These are phyloP conservation scores for Vombatus ursinus DNA, from an alignment of 2,113 vertebrate genomes.

Conservation along the genomic window DNA sequence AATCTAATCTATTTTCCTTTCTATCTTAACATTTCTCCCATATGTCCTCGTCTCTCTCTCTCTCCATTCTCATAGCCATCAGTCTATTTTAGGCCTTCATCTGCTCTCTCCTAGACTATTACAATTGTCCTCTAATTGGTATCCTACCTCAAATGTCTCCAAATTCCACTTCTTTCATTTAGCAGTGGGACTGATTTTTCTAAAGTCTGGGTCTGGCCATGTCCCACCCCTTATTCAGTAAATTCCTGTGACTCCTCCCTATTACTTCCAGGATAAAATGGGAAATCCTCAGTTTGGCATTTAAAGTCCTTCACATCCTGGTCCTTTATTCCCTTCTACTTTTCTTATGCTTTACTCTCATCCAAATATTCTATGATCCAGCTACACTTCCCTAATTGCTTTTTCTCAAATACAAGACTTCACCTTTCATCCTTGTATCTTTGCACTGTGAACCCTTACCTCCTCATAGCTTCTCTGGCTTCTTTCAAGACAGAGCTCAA, in stretches of 20 bases:
- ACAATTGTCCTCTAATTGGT: neutral
- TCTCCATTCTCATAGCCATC: neutral
- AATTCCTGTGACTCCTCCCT: neutral
- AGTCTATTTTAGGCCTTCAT: neutral
- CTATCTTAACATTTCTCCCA: neutral
- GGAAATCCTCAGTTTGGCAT: neutral
- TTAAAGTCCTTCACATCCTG: neutral
- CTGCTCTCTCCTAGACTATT: neutral
- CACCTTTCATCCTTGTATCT: neutral
- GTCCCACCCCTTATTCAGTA: neutral
- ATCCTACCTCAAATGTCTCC: neutral
- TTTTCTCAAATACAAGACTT: neutral
- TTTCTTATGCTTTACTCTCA: neutral
- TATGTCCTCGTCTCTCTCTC: neutral
- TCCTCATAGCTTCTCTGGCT: neutral
- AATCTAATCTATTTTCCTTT: neutral
- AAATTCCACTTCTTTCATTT: neutral
- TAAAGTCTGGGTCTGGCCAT: no score
- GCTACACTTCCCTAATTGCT: neutral
- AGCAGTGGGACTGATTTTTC: neutral
- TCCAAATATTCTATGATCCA: neutral
- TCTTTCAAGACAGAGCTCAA: neutral
- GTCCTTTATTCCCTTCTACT: neutral
- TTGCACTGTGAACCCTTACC: neutral
- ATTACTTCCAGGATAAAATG: neutral